phyloP scores from a whole-genome alignment of 2,888 invertebrate species.

The Operophtera brumata region DNA sequence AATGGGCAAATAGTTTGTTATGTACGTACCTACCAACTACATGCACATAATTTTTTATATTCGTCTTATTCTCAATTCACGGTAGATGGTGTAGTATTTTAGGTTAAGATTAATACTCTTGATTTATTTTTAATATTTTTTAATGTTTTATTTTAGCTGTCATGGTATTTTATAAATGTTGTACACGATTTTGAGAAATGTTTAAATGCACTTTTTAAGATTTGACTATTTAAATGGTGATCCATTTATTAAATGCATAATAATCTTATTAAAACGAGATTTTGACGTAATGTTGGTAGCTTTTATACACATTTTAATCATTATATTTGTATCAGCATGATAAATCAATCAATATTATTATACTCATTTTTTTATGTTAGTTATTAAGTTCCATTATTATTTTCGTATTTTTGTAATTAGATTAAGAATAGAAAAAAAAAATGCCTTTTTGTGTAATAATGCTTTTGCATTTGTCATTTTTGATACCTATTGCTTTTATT shows the following conservation, averaged over 20 bases:
- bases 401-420: neutral
- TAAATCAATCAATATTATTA: neutral
- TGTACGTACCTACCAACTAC: neutral
- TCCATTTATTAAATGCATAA: neutral
- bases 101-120: conserved; percentile 4
- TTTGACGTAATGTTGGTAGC: neutral
- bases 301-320: neutral
- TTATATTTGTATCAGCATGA: neutral
- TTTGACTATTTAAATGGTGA: conserved; percentile 7
- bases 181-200: conserved; percentile 42
- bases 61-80: neutral
- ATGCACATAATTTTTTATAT: neutral
- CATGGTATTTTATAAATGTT: conserved; percentile 27
- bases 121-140: conserved; percentile 15
- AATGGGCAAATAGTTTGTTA: conserved; percentile 11
- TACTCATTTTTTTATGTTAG: neutral
- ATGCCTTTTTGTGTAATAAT: conserved; percentile 1
- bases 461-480: conserved; percentile 3
- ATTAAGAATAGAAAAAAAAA: neutral
- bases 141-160: neutral
- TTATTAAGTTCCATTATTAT: neutral
- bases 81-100: neutral
- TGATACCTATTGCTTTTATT: neutral
- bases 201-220: conserved; percentile 31
- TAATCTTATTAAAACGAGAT: neutral